These are phyloP conservation scores for Drosophila aff. DNA, from an alignment of 1,140 invertebrate genomes.

Conservation along the genomic window DNA sequence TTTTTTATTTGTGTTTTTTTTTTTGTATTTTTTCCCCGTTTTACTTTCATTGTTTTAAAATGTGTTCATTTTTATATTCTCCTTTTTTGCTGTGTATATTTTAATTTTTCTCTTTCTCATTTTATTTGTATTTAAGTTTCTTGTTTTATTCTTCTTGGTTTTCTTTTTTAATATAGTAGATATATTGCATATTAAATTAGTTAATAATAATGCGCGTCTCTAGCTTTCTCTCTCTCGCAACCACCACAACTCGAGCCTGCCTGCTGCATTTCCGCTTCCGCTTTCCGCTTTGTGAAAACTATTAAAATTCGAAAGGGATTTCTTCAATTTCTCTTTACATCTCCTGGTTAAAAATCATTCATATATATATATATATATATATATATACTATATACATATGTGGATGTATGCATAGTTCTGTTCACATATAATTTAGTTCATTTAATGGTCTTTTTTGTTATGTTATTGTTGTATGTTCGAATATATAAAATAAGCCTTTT, in stretches of 20 bases:
- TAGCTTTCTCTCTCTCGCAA: slow-evolving; percentile 38
- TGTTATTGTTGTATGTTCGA: slow-evolving; percentile 72
- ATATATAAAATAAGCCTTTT: slow-evolving; percentile 76
- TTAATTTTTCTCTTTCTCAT: slow-evolving; percentile 25
- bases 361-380: slow-evolving; percentile 55
- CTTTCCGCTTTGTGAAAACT: slow-evolving; percentile 48
- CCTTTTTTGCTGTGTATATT: slow-evolving; percentile 44
- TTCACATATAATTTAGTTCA: slow-evolving; percentile 59
- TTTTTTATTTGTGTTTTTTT: slow-evolving; percentile 49
- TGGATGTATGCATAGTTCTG: slow-evolving; percentile 35
- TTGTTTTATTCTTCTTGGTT: slow-evolving; percentile 20
- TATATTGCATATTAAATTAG: slow-evolving; percentile 74
- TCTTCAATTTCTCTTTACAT: slow-evolving; percentile 41
- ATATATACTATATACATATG: slow-evolving; percentile 32
- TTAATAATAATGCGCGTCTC: slow-evolving; percentile 73
- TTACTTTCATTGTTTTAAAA: slow-evolving; percentile 78
- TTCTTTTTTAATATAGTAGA: slow-evolving; percentile 57
- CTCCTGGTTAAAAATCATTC: slow-evolving; percentile 68
- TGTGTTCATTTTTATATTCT: slow-evolving; percentile 63
- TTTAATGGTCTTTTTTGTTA: slow-evolving; percentile 67
- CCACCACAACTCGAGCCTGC: slow-evolving; percentile 25
- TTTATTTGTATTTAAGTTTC: slow-evolving; percentile 37
- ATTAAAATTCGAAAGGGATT: slow-evolving; percentile 64
- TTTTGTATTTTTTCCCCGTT: slow-evolving; percentile 33
- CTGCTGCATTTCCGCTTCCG: slow-evolving; percentile 15